Evolutionary conservation across 2,113 vertebrate species (phyloP).

Genomic region (Spilogale gracilis): DNA sequence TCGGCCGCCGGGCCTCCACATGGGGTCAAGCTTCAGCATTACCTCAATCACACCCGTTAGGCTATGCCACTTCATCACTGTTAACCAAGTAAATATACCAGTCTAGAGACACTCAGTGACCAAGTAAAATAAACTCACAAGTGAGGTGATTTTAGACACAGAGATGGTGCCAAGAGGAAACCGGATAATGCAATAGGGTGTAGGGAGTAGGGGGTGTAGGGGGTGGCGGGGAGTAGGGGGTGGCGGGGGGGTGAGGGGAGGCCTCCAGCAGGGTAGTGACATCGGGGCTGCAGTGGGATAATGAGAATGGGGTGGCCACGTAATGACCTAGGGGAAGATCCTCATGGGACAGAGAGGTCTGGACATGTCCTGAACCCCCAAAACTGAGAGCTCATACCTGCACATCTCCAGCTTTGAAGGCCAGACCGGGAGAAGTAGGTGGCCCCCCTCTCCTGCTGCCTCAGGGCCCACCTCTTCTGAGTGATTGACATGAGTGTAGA

Average conservation of each 20-base stretch:
- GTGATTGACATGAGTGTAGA: not conserved
- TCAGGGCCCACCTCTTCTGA: not conserved
- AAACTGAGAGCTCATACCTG: not conserved
- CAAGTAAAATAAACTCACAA: not conserved
- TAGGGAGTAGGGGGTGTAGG: accelerated
- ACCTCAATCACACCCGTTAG: too few relatives aligned
- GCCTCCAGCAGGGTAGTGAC: not conserved
- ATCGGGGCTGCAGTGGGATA: not conserved
- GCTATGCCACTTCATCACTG: not conserved
- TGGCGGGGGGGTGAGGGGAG: not conserved
- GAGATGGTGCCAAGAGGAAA: not conserved
- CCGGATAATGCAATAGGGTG: accelerated
- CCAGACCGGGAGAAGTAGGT: not conserved
- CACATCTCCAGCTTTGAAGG: not conserved
- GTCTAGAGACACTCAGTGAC: not conserved
- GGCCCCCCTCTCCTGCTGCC: not conserved
- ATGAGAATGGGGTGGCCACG: not conserved
- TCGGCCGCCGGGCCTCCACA: not conserved
- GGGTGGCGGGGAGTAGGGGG: too few relatives aligned
- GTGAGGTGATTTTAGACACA: not conserved
- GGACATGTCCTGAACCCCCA: not conserved
- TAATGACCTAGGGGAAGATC: not conserved
- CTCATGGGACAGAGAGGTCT: too few relatives aligned
- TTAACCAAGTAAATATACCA: not conserved
- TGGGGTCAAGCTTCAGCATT: too few relatives aligned